Evolutionary conservation across 1,140 invertebrate species (phyloP).

Genomic region (Theocolax elegans): DNA sequence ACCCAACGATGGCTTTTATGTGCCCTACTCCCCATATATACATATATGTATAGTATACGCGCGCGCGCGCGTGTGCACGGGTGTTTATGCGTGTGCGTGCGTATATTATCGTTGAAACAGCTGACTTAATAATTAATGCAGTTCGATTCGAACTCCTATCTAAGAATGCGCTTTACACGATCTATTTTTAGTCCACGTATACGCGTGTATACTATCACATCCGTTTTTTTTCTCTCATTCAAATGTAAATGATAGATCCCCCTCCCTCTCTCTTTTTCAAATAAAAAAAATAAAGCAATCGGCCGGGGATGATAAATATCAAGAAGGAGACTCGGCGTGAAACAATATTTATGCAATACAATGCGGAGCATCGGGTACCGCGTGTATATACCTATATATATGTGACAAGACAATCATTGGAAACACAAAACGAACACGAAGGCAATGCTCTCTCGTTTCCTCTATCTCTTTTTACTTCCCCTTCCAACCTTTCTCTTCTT

Average conservation of each 20-base stretch:
- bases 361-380: no score
- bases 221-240: not conserved
- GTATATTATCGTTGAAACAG: no score
- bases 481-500: not conserved
- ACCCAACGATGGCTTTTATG: no score
- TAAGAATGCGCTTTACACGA: no score
- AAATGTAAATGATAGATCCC: slow-evolving; percentile 2
- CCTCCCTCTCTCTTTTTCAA: no score
- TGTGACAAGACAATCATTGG: not conserved
- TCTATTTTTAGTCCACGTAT: not conserved
- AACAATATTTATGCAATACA: not conserved
- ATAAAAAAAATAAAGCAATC: not conserved
- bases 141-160: not conserved
- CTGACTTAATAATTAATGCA: slow-evolving; percentile 22
- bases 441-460: slow-evolving; percentile 1
- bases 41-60: not conserved
- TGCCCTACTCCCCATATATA: not conserved
- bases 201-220: no score
- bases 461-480: not conserved
- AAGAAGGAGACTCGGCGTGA: not conserved
- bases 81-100: not conserved
- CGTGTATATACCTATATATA: not conserved
- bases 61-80: no score
- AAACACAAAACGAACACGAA: slow-evolving; percentile 2
- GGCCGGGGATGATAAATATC: not conserved